phyloP scores from a whole-genome alignment of 1,140 invertebrate genomes.

The Ectropis grisescens region DNA sequence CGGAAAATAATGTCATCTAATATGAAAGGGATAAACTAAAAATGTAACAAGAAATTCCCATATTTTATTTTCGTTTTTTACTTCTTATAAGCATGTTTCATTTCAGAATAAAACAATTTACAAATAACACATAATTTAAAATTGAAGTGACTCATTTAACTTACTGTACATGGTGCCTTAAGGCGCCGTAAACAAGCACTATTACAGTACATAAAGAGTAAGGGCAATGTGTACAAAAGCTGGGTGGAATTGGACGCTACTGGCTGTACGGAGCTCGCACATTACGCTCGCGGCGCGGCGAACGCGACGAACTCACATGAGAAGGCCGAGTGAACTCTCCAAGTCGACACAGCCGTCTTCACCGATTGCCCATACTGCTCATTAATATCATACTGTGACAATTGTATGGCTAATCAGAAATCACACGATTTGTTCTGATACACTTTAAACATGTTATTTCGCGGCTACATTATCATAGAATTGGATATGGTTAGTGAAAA shows the following conservation, averaged over 20 bases:
- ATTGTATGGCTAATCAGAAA: slow-evolving; percentile 17
- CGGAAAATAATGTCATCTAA: too few relatives aligned
- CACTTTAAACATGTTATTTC: slow-evolving; percentile 30
- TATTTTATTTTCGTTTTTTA: slow-evolving; percentile 69
- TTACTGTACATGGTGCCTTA: slow-evolving; percentile 36
- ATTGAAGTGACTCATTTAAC: slow-evolving; percentile 54
- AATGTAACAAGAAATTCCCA: slow-evolving; percentile 59
- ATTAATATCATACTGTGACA: too few relatives aligned
- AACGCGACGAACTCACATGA: too few relatives aligned
- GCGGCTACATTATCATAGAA: slow-evolving; percentile 29
- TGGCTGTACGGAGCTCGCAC: too few relatives aligned
- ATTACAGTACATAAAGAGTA: too few relatives aligned
- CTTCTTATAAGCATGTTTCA: slow-evolving; percentile 64
- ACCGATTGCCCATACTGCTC: too few relatives aligned
- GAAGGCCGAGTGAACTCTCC: too few relatives aligned
- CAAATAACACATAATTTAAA: slow-evolving; percentile 66
- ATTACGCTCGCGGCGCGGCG: too few relatives aligned
- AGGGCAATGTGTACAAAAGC: too few relatives aligned
- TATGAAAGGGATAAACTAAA: slow-evolving; percentile 19
- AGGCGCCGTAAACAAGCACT: slow-evolving; percentile 15
- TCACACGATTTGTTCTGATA: slow-evolving; percentile 12
- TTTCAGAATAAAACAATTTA: slow-evolving; percentile 66
- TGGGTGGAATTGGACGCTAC: too few relatives aligned
- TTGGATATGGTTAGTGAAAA: slow-evolving; percentile 46
- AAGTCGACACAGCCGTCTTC: too few relatives aligned